phyloP scores from a whole-genome alignment of 2,797 vertebrate genomes.

The Ceryle rudis region DNA sequence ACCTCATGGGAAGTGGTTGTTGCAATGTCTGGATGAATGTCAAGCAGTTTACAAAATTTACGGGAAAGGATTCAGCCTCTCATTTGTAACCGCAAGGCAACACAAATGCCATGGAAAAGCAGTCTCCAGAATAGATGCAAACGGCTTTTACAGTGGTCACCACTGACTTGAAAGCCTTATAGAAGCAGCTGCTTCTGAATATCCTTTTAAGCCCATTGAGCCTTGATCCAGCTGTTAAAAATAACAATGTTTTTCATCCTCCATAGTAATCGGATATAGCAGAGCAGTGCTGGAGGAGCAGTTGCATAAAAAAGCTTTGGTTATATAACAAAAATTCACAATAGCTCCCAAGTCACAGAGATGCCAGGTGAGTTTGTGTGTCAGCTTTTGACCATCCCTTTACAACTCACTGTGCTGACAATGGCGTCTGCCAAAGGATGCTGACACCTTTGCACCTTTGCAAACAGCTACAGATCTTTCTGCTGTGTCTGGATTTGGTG shows the following conservation, averaged over 20 bases:
- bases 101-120: not conserved
- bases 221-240: constrained; percentile 65
- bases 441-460: not conserved
- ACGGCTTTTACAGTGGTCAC: not conserved
- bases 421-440: not conserved
- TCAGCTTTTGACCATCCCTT: not conserved
- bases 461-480: not conserved
- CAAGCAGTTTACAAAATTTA: not conserved
- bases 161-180: not conserved
- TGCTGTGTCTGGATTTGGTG: fast-evolving
- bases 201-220: constrained; percentile 27
- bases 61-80: not conserved
- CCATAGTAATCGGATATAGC: constrained; percentile 27
- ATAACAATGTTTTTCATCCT: constrained; percentile 54
- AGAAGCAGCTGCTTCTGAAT: constrained; percentile 20
- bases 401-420: not conserved
- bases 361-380: not conserved
- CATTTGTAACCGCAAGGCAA: not conserved
- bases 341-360: not conserved
- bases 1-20: not conserved
- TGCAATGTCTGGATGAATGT: not conserved
- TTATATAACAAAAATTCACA: not conserved
- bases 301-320: not conserved
- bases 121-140: not conserved
- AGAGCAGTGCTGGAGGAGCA: not conserved